These are phyloP conservation scores for Limnephilus auricula DNA, from an alignment of 2,888 invertebrate genomes.

Conservation along the genomic window DNA sequence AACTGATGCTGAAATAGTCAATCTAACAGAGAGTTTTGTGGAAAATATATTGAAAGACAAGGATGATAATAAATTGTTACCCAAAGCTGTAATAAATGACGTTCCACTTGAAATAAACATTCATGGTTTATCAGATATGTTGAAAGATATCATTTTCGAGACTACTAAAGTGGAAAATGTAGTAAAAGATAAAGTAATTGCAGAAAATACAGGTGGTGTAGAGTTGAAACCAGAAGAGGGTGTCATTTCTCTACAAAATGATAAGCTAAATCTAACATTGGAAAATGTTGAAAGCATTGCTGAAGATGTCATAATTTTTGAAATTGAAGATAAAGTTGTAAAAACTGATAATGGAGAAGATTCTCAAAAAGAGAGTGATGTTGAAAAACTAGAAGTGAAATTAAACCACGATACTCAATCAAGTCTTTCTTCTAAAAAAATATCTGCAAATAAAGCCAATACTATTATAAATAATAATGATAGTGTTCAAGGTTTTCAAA, in stretches of 20 bases:
- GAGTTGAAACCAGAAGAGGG: neutral
- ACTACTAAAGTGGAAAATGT: neutral
- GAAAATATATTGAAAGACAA: neutral
- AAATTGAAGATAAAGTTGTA: neutral
- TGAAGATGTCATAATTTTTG: neutral
- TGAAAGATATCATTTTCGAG: neutral
- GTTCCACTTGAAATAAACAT: neutral
- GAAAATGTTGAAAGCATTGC: conserved; percentile 21
- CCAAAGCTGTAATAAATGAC: neutral
- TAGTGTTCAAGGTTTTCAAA: neutral
- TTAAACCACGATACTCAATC: neutral
- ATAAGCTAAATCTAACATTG: neutral
- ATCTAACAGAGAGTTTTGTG: neutral
- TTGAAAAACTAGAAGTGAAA: neutral
- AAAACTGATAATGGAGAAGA: neutral
- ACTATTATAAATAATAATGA: neutral
- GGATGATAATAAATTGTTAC: neutral
- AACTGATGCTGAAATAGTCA: neutral
- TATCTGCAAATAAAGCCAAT: neutral
- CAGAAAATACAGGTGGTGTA: neutral
- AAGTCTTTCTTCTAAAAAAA: neutral
- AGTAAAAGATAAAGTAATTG: neutral
- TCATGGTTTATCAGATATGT: neutral
- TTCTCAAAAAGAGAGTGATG: neutral
- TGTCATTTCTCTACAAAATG: neutral